Base-by-base conservation (phyloP, 2,113 vertebrate genomes). In the Myrmecophaga tridactyla region DNA sequence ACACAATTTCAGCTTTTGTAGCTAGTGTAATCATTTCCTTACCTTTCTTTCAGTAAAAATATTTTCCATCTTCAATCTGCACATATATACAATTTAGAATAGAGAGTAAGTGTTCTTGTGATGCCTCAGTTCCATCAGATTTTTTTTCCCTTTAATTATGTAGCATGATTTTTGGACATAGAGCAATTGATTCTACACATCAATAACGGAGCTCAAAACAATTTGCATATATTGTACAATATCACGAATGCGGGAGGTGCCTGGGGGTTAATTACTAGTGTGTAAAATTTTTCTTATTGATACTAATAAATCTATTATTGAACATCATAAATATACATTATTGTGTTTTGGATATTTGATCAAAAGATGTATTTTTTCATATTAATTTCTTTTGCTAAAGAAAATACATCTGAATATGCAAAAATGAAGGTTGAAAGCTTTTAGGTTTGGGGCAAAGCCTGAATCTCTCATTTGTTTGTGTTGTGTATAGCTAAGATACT, bases 1-100 rank as follows among this genome's bases (percentile, higher is more conserved):
- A 96, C 15, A 83, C 31, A 95, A 88, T 97, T 97, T 94, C 70
- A 89, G 36, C 10, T 89, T 90, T 73, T 93, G 67, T n/a, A 95
- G 27, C 4, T 56, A 80, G 23, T 70, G 3, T 1, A 91, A 0
- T 34, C 83, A 81, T 77, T 94, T 91, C 23, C 29, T 91, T 91
- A 92, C 34, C n/a, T 95, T 82, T 96, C n/a, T 87, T 90, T 77
- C 43, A 83, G 36, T 56, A 93, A 94, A 77, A 87, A 73, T 1
- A 21, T 0, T n/a, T 70, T 92, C 8, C 10, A n/a, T n/a, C 46
- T 23, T 65, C 60, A 80, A 86, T 89, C 29, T n/a, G n/a, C 53
- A 80, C 53, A 58, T 25, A 18, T 5, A 84, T n/a, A 69, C n/a
- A 89, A 62, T n/a, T 25, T 23, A 36, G 18, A 65, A 11, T 23